phyloP scores from a whole-genome alignment of 2,888 invertebrate species.

The Epirrhoe tristata region DNA sequence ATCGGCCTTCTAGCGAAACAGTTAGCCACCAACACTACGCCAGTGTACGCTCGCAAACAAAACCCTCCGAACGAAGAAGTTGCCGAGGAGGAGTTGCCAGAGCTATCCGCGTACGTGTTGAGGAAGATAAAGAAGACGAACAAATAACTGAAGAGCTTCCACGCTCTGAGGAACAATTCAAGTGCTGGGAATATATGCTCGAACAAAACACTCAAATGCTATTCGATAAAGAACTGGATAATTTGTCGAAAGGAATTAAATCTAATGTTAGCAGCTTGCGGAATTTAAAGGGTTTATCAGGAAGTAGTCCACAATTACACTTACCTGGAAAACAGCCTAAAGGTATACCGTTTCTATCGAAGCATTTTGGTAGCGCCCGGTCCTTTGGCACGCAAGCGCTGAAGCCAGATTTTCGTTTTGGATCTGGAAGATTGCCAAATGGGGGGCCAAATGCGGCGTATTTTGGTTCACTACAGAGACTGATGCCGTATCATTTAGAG shows the following conservation, averaged over 20 bases:
- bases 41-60: conserved; percentile 77
- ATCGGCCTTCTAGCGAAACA: conserved; percentile 84
- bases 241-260: conserved; percentile 88
- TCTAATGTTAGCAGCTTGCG: conserved; percentile 82
- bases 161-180: conserved; percentile 93
- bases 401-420: conserved; percentile 86
- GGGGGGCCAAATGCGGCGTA: conserved; percentile 95
- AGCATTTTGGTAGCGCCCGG: conserved; percentile 92
- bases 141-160: conserved; percentile 67
- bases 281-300: conserved; percentile 87
- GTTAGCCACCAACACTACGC: conserved; percentile 79
- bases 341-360: conserved; percentile 86
- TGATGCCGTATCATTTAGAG: conserved; percentile 93
- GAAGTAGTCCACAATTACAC: conserved; percentile 89
- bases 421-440: conserved; percentile 86
- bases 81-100: conserved; percentile 86
- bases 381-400: conserved; percentile 89
- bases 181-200: conserved; percentile 97
- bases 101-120: conserved; percentile 87
- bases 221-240: conserved; percentile 95
- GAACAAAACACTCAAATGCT: conserved; percentile 95
- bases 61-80: conserved; percentile 82
- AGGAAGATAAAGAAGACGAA: conserved; percentile 86
- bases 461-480: conserved; percentile 92
- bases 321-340: conserved; percentile 72